A percentile compares a stretch with the other conserved stretches of the same genome.
Conservation (phyloP, 2,888 invertebrate species). For the Trissonchulus sp. region DNA sequence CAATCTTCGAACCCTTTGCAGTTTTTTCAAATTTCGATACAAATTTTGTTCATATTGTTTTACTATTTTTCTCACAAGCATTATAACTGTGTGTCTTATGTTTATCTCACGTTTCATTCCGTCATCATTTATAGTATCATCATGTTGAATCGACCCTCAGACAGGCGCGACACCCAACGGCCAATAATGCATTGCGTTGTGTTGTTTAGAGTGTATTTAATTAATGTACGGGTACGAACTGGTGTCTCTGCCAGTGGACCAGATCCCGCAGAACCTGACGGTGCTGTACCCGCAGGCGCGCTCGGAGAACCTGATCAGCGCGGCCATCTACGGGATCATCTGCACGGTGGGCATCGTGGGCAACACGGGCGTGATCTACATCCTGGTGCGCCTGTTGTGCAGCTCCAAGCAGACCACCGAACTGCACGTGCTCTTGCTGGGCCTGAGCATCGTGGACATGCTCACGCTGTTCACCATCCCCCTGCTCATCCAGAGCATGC, state of each 20-base stretch:
- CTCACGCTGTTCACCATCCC: background rate
- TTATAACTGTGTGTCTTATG: no score
- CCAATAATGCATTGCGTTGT: no score
- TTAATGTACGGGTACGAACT: no score
- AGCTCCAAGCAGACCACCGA: background rate
- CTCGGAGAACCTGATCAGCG: background rate
- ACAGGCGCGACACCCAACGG: no score
- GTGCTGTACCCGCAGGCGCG: background rate
- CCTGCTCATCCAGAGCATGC: background rate
- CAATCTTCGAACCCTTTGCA: no score
- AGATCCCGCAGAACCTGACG: background rate
- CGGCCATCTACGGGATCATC: background rate
- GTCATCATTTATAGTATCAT: no score
- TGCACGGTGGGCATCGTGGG: background rate
- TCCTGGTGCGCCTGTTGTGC: background rate
- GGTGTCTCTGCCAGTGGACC: background rate
- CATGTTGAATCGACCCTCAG: no score
- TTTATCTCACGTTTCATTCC: no score
- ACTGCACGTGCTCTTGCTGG: background rate
- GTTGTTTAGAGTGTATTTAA: no score
- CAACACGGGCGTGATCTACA: background rate
- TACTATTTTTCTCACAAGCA: no score
- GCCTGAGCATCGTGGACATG: background rate
- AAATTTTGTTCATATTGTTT: no score
- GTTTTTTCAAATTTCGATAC: no score